These are phyloP conservation scores for Acronicta alni DNA, from an alignment of 2,888 invertebrate species.

Conservation along the genomic window DNA sequence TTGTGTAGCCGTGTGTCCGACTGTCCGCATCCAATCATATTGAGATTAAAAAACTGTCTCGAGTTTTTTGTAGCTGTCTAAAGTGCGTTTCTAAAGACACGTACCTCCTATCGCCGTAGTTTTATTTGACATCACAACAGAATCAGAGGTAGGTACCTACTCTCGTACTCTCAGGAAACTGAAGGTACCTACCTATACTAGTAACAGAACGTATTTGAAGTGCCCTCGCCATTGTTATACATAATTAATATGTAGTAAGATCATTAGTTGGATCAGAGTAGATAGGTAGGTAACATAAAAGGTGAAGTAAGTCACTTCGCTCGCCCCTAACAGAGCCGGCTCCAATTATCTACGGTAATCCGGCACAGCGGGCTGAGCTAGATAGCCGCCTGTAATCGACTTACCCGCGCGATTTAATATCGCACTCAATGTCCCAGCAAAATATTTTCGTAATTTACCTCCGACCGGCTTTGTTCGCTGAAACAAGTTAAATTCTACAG, in stretches of 20 bases:
- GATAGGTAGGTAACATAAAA: conserved; percentile 50
- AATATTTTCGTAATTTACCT: conserved; percentile 77
- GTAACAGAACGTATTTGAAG: conserved; percentile 35
- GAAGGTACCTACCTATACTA: too few species aligned
- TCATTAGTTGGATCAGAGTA: conserved; percentile 49
- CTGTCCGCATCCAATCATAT: too few species aligned
- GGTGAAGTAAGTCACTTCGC: conserved; percentile 53
- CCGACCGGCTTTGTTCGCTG: conserved; percentile 59
- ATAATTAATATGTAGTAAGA: conserved; percentile 50
- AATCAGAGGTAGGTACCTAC: too few species aligned
- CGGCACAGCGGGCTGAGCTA: conserved; percentile 68
- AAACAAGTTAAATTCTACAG: conserved; percentile 52
- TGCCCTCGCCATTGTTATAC: conserved; percentile 36
- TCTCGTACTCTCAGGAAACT: too few species aligned
- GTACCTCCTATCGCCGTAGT: background rate
- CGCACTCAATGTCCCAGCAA: conserved; percentile 74
- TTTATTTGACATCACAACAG: conserved; percentile 12
- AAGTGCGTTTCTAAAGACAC: background rate
- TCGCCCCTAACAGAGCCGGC: conserved; percentile 58
- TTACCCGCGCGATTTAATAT: conserved; percentile 81
- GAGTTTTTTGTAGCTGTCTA: too few species aligned
- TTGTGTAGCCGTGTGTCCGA: too few species aligned
- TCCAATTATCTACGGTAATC: conserved; percentile 78
- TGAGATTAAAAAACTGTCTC: too few species aligned
- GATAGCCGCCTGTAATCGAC: conserved; percentile 77